Evolutionary conservation across 2,113 vertebrate genomes (phyloP).

Genomic region (Anseranas semipalmata): DNA sequence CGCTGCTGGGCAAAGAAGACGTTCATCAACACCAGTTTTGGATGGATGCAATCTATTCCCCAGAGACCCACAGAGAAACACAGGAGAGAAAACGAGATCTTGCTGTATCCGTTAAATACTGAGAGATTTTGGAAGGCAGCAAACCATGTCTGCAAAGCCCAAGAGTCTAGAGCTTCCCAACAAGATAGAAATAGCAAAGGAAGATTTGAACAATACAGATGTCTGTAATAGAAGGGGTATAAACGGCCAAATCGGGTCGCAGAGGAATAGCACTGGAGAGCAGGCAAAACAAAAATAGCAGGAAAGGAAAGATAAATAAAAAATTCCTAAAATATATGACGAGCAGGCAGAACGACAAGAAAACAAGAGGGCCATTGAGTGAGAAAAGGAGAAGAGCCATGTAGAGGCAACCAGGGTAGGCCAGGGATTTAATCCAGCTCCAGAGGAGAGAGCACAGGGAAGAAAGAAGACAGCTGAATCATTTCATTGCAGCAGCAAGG

Average conservation of each 20-base stretch:
- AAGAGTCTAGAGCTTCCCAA: neutral
- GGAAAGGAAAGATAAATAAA: conserved; percentile 62
- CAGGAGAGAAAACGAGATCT: neutral
- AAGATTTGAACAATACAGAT: neutral
- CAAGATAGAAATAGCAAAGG: conserved; percentile 13
- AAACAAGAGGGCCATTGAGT: conserved; percentile 53
- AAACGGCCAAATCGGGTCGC: neutral
- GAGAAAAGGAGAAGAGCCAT: neutral
- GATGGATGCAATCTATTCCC: neutral
- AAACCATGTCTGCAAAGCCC: neutral
- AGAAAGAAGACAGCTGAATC: neutral
- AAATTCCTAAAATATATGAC: conserved; percentile 63
- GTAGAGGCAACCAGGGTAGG: neutral
- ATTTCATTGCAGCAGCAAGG: neutral
- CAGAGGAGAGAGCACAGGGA: neutral
- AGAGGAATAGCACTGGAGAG: conserved; percentile 3
- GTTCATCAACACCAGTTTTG: neutral
- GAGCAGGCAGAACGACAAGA: conserved; percentile 18
- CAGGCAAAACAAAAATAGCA: conserved; percentile 55
- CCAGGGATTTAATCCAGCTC: neutral
- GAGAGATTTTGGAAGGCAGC: neutral
- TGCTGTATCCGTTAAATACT: neutral
- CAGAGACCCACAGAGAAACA: neutral
- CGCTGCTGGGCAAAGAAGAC: neutral
- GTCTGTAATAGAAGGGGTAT: neutral